Evolutionary conservation across 2,888 invertebrate genomes (phyloP).

Genomic region (Andrena haemorrhoa): DNA sequence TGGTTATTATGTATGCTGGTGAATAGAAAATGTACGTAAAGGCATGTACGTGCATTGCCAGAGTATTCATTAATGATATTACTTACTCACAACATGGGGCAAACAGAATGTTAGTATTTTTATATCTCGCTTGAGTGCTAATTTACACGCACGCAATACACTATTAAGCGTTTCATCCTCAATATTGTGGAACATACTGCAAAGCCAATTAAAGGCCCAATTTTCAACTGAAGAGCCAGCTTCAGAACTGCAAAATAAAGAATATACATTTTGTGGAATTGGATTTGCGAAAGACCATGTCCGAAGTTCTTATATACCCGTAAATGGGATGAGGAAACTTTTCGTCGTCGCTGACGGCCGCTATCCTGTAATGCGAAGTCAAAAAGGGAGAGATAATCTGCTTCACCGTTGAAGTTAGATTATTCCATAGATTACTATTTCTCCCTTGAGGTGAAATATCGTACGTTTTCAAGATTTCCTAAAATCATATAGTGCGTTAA

Average conservation of each 20-base stretch:
- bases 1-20: conserved; percentile 84
- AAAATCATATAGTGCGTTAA: conserved; percentile 71
- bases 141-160: conserved; percentile 89
- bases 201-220: conserved; percentile 93
- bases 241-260: conserved; percentile 86
- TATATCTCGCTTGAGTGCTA: conserved; percentile 91
- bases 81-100: conserved; percentile 89
- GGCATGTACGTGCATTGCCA: background rate
- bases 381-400: conserved; percentile 92
- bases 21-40: conserved; percentile 20
- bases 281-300: conserved; percentile 16
- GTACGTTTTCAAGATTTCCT: conserved; percentile 91
- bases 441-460: conserved; percentile 89
- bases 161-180: conserved; percentile 87
- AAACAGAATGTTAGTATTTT: conserved; percentile 90
- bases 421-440: conserved; percentile 89
- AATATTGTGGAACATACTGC: conserved; percentile 88
- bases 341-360: conserved; percentile 71
- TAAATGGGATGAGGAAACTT: conserved; percentile 83
- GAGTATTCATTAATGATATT: background rate
- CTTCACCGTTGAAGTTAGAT: conserved; percentile 90
- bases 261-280: background rate
- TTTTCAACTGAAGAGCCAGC: conserved; percentile 89
- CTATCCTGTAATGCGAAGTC: conserved; percentile 87
- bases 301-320: conserved; percentile 75